Evolutionary conservation across 2,797 vertebrate species (phyloP), one percentile per base, ranked within the genome.

Genomic region (Xiphophorus birchmanni): DNA sequence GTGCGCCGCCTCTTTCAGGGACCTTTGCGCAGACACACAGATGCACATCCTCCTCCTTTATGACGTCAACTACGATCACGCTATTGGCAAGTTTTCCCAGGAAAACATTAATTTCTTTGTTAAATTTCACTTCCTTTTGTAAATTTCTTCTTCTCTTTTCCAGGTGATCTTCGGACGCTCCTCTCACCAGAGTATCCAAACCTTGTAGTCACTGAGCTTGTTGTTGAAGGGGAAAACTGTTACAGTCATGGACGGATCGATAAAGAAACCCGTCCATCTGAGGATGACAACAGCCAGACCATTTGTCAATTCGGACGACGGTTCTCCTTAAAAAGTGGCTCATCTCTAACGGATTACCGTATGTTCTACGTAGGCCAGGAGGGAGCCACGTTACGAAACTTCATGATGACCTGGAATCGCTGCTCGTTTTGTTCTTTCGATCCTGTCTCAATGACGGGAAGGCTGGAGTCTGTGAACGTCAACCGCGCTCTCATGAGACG

Each of bases 371-470:
- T 97, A 0, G 98, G 97, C 63, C 90, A 93, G 0, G 97, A 97
- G 77, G 96, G 97, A 37, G 88, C 94, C 0, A 94, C 94, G 0
- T 93, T 99, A 76, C 95, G 91, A 13, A 98, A 95, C 93, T 97
- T 98, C 90, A 97, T 98, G 96, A 96, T 99, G 93, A 97, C 96
- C 2, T 99, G 97, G 97, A 97, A 97, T 85, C 37, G 82, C 65
- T 97, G 96, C 83, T 80, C 94, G 0, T 98, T 98, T 89, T 94
- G 93, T 80, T 97, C 97, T n/a, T 98, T 97, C 12, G 90, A 97
- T 69, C 98, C 99, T 0, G 29, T 72, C n/a, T 97, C 95, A 0
- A 83, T 87, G 63, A 89, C 63, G 0, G 96, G 96, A 21, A 95
- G 96, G 86, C 84, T 50, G 0, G 97, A 99, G 95, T 95, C 95